Percentiles rank a stretch among this genome's conserved stretches.
These are phyloP conservation scores for Caenorhabditis imperialis DNA, from an alignment of 2,888 invertebrate genomes.

Conservation along the genomic window DNA sequence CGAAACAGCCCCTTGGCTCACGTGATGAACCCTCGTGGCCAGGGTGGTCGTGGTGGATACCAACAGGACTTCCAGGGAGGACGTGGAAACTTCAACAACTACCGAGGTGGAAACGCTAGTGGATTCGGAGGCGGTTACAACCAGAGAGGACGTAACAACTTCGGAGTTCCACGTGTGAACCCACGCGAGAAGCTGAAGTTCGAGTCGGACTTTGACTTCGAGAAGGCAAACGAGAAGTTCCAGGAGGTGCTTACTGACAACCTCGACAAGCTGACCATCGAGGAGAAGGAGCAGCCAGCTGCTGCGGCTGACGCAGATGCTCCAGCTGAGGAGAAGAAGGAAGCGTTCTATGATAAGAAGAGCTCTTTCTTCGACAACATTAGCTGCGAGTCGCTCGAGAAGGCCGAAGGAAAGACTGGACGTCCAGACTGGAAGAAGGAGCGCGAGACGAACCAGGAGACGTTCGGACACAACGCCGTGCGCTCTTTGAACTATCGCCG, in stretches of 20 bases:
- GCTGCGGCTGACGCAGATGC: too few relatives aligned
- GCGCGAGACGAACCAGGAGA: conserved; percentile 77
- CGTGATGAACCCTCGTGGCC: conserved; percentile 47
- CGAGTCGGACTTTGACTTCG: conserved; percentile 91
- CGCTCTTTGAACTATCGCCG: conserved; percentile 69
- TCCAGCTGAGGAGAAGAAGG: conserved; percentile 58
- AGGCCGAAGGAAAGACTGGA: conserved; percentile 73
- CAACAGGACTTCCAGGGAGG: conserved; percentile 39
- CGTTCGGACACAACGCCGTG: conserved; percentile 76
- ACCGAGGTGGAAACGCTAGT: too few relatives aligned
- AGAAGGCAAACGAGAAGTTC: conserved; percentile 97
- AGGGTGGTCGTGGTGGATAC: conserved; percentile 55
- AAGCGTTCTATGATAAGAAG: conserved; percentile 90
- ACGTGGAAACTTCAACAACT: conserved; percentile 45
- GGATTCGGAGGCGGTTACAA: conserved; percentile 56
- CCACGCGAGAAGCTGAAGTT: conserved; percentile 73
- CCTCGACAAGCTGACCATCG: conserved; percentile 57
- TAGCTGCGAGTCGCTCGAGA: conserved; percentile 89
- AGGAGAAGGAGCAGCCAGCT: conserved; percentile 55
- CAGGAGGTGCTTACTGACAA: conserved; percentile 81
- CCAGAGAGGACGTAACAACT: conserved; percentile 52
- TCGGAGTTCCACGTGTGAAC: conserved; percentile 59
- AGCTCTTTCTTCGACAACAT: conserved; percentile 99
- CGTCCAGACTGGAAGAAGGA: conserved; percentile 77
- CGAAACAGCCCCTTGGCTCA: conserved; percentile 52